Conservation (phyloP, 2,888 invertebrate genomes). For the Choreutis nemorana region DNA sequence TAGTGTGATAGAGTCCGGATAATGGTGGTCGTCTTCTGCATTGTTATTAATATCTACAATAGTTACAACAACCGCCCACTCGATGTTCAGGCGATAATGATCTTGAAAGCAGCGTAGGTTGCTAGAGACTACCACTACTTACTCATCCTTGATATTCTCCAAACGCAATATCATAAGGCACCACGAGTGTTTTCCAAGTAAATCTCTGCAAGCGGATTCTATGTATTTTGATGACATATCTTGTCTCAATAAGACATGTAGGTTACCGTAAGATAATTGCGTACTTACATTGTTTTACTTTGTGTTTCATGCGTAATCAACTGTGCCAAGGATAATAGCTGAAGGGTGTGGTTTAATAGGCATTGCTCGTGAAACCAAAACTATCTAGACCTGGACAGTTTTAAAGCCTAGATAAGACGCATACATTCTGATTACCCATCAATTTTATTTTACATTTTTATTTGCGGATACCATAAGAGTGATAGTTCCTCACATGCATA, state of each 20-base stretch:
- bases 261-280: constrained; percentile 7
- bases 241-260: no score
- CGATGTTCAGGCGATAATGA: constrained; percentile 41
- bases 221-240: no score
- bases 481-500: no score
- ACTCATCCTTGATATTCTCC: constrained; percentile 24
- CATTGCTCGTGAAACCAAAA: constrained; percentile 13
- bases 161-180: constrained; percentile 2
- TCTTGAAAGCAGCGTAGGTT: constrained; percentile 53
- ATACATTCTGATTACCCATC: constrained; percentile 13
- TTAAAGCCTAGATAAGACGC: constrained; percentile 16
- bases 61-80: constrained; percentile 45
- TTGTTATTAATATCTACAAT: constrained; percentile 50
- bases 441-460: no score
- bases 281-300: constrained; percentile 7
- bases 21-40: constrained; percentile 24
- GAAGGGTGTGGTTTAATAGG: constrained; percentile 18
- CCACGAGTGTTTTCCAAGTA: no score
- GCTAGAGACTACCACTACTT: no score
- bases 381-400: constrained; percentile 5
- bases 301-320: constrained; percentile 13
- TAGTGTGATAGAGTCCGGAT: no score
- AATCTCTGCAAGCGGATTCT: no score
- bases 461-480: no score
- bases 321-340: constrained; percentile 24